phyloP scores from a whole-genome alignment of 2,797 vertebrate genomes.

The Hemitrygon akajei region DNA sequence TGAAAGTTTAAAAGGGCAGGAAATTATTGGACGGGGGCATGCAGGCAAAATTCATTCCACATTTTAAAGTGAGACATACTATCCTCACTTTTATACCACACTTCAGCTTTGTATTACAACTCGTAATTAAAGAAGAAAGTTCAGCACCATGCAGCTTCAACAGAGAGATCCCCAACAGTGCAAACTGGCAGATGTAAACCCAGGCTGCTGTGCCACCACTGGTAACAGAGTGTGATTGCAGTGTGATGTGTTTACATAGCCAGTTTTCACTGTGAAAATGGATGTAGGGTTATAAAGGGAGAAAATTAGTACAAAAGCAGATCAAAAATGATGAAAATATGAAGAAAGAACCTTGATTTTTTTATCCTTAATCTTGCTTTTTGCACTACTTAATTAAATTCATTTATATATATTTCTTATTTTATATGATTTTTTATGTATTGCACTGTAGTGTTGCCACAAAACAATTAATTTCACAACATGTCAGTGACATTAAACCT shows the following conservation, averaged over 20 bases:
- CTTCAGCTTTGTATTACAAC: background rate
- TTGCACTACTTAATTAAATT: no score
- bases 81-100: background rate
- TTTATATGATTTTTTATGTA: no score
- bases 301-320: background rate
- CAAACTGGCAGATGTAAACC: background rate
- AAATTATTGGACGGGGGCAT: background rate
- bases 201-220: background rate
- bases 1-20: constrained; percentile 8
- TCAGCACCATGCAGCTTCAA: background rate
- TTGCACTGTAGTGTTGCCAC: no score
- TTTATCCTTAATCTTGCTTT: no score
- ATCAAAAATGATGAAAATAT: background rate
- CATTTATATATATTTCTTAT: no score
- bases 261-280: background rate
- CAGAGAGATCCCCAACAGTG: background rate
- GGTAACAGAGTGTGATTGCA: background rate
- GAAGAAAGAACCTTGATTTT: background rate
- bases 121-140: background rate
- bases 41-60: background rate
- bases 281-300: background rate
- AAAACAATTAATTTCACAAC: no score
- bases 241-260: background rate
- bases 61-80: background rate
- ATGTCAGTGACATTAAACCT: no score